Percentiles rank a stretch among this genome's conserved stretches.
Conservation (phyloP, 2,113 vertebrate genomes). For the Cyrtonyx montezumae region DNA sequence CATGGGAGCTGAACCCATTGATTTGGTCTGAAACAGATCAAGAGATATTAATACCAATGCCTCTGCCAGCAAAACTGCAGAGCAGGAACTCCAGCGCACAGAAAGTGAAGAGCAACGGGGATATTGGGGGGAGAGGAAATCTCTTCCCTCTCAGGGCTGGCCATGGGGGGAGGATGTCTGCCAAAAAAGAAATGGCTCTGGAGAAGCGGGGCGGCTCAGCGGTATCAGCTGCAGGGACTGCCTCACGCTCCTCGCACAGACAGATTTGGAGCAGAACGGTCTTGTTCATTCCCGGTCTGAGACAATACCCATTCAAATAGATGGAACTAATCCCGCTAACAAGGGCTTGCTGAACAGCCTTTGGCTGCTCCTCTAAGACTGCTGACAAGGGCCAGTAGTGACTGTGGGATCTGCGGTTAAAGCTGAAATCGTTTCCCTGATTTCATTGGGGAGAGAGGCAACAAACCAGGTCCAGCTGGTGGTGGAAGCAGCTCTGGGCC, state of each 20-base stretch:
- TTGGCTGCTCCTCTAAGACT: constrained; percentile 13
- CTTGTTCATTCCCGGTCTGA: constrained; percentile 47
- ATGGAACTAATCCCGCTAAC: background rate
- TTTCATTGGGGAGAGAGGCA: background rate
- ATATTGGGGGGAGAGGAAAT: background rate
- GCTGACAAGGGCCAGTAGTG: constrained; percentile 26
- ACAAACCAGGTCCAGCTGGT: background rate
- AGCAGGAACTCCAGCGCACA: background rate
- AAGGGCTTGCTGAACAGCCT: background rate
- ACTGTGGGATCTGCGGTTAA: background rate
- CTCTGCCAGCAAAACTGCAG: background rate
- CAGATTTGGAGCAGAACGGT: background rate
- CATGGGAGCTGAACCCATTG: background rate
- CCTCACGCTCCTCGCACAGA: rapidly evolving
- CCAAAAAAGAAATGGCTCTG: background rate
- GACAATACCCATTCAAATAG: constrained; percentile 50
- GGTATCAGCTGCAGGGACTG: rapidly evolving
- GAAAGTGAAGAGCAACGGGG: background rate
- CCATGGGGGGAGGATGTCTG: rapidly evolving
- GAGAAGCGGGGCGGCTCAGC: background rate
- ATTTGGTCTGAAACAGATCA: constrained; percentile 14
- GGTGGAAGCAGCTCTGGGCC: background rate
- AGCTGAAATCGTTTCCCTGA: background rate
- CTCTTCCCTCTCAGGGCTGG: background rate
- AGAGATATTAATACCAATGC: background rate